Percentiles rank a stretch among this genome's conserved stretches.
These are phyloP conservation scores for Saccopteryx bilineata DNA, from an alignment of 2,113 vertebrate genomes.

Conservation along the genomic window DNA sequence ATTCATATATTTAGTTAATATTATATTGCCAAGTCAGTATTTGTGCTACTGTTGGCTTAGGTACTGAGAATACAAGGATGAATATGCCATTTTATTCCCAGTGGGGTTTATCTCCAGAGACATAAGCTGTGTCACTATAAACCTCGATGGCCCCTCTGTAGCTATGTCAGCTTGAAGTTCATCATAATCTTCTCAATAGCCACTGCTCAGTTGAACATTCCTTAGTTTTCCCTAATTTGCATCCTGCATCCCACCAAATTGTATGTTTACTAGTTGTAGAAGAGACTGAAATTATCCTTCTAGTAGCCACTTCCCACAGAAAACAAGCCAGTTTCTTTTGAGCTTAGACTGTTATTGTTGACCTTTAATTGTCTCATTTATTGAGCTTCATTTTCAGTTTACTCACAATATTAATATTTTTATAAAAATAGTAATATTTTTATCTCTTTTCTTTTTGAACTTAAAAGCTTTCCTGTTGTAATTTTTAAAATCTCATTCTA, in stretches of 20 bases:
- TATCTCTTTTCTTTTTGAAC: background rate
- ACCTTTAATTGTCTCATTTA: background rate
- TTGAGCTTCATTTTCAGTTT: background rate
- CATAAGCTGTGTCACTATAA: background rate
- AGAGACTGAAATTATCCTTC: background rate
- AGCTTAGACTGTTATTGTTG: background rate
- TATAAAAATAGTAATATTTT: background rate
- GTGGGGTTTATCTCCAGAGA: accelerated
- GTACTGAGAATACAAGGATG: background rate
- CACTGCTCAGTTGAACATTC: background rate
- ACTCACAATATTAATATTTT: background rate
- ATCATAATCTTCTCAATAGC: background rate
- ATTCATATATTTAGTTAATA: background rate
- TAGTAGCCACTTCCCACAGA: background rate
- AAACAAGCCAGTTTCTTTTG: background rate
- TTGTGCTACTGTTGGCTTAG: background rate
- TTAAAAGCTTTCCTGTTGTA: background rate
- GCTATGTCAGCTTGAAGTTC: background rate
- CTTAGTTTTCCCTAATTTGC: background rate
- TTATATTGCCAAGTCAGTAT: background rate
- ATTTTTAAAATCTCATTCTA: background rate
- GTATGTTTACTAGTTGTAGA: background rate
- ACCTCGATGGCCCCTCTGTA: background rate
- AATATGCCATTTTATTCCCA: background rate
- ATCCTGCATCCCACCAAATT: background rate